Percentiles rank a stretch among this genome's conserved stretches.
phyloP scores from a whole-genome alignment of 2,888 invertebrate species.

The Entomobrya multifasciata region DNA sequence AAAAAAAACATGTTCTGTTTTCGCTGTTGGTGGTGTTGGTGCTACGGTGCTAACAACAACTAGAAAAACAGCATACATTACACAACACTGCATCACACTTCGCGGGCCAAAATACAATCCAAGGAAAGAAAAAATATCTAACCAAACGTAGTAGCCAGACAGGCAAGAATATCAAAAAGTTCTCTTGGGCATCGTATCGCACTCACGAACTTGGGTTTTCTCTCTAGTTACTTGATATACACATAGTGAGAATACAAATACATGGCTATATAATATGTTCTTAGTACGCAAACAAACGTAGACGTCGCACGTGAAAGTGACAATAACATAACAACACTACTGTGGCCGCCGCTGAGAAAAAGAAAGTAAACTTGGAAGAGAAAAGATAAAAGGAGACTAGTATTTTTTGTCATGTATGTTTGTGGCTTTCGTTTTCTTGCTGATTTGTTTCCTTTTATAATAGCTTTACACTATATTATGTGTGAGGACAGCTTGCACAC shows the following conservation, averaged over 20 bases:
- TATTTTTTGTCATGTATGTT: neutral
- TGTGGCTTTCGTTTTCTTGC: slow-evolving; percentile 20
- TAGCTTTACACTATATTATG: slow-evolving; percentile 1
- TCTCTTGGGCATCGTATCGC: neutral
- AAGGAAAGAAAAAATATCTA: too few relatives aligned
- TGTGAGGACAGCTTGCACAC: neutral
- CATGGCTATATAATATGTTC: too few relatives aligned
- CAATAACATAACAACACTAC: neutral
- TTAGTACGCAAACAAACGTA: neutral
- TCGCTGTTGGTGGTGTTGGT: neutral
- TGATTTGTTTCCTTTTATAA: slow-evolving; percentile 47
- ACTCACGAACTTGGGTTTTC: neutral
- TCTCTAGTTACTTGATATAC: neutral
- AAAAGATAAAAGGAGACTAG: slow-evolving; percentile 21
- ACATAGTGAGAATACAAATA: neutral
- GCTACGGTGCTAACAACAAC: neutral
- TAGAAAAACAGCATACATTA: neutral
- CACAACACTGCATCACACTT: neutral
- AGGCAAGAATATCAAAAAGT: neutral
- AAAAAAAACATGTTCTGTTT: slow-evolving; percentile 1
- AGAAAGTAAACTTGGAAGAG: slow-evolving; percentile 6
- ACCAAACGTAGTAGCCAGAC: too few relatives aligned
- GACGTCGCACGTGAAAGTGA: slow-evolving; percentile 10
- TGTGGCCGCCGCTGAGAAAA: neutral
- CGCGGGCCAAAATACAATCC: neutral